These are phyloP conservation scores for Scolanthus callimorphus DNA, from an alignment of 92 coral and sea anemone species.

Conservation along the genomic window DNA sequence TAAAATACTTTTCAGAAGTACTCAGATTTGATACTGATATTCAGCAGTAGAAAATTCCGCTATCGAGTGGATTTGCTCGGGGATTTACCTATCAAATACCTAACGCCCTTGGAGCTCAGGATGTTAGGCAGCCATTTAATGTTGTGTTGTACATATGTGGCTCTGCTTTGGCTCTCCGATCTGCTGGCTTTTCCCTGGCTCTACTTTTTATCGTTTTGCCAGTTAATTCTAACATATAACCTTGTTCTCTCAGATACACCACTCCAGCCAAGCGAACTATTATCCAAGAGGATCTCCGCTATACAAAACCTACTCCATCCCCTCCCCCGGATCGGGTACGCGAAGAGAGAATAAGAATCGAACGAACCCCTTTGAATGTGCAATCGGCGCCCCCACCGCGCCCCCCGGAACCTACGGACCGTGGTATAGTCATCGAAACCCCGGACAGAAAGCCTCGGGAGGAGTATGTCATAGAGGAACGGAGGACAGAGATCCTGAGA, in stretches of 20 bases:
- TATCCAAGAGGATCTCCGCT: slow-evolving; percentile 53
- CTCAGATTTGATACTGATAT: too few species aligned
- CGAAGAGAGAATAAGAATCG: slow-evolving; percentile 43
- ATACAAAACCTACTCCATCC: slow-evolving; percentile 46
- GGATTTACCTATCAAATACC: too few species aligned
- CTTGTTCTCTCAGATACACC: slow-evolving; percentile 24
- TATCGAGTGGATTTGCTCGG: too few species aligned
- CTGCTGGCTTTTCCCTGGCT: too few species aligned
- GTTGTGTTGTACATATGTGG: too few species aligned
- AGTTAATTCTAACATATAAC: too few species aligned
- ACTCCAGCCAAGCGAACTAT: slow-evolving; percentile 47
- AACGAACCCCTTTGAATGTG: slow-evolving; percentile 14
- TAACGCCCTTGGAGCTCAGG: too few species aligned
- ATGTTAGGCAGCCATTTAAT: too few species aligned
- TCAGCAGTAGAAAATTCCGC: too few species aligned
- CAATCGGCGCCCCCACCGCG: slow-evolving; percentile 44
- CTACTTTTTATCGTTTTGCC: too few species aligned
- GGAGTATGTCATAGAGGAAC: slow-evolving; percentile 54
- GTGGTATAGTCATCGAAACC: slow-evolving; percentile 24
- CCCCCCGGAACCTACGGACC: slow-evolving; percentile 43
- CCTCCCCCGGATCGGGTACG: slow-evolving; percentile 47
- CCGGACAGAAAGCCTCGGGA: slow-evolving; percentile 12
- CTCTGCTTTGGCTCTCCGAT: too few species aligned
- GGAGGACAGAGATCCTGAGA: slow-evolving; percentile 44
- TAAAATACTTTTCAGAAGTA: too few species aligned